Percentiles rank a stretch among this genome's conserved stretches.
Evolutionary conservation across 2,797 vertebrate species (phyloP).

Genomic region (Gymnothorax javanicus): DNA sequence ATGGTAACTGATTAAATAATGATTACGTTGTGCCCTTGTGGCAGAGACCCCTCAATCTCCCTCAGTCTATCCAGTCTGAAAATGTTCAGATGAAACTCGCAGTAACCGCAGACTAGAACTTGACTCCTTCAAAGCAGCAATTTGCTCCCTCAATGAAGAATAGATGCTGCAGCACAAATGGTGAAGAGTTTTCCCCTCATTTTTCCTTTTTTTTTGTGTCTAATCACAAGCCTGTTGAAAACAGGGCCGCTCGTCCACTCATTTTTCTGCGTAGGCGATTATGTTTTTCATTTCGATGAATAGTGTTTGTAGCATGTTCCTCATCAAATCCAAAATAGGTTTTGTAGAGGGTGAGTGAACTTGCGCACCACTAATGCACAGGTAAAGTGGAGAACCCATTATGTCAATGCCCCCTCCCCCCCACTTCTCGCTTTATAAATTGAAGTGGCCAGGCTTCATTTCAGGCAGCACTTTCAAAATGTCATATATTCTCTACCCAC

Average conservation of each 20-base stretch:
- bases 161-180: constrained; percentile 13
- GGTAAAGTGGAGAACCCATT: not conserved
- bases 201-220: constrained; percentile 18
- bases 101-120: not conserved
- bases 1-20: constrained; percentile 19
- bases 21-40: not conserved
- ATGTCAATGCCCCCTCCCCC: not conserved
- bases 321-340: not conserved
- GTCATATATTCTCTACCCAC: not conserved
- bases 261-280: not conserved
- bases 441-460: not conserved
- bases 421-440: not conserved
- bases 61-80: not conserved
- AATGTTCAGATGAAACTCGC: too few relatives aligned
- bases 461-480: not conserved
- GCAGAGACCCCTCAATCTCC: not conserved
- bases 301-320: not conserved
- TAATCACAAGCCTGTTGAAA: not conserved
- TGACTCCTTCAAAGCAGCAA: not conserved
- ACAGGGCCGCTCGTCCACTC: constrained; percentile 23
- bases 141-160: not conserved
- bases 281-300: not conserved
- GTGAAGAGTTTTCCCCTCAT: not conserved
- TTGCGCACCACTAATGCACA: not conserved
- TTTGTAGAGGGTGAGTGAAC: not conserved